Base-by-base conservation (phyloP, 2,113 vertebrate species). In the Petrocephalus zakoni region DNA sequence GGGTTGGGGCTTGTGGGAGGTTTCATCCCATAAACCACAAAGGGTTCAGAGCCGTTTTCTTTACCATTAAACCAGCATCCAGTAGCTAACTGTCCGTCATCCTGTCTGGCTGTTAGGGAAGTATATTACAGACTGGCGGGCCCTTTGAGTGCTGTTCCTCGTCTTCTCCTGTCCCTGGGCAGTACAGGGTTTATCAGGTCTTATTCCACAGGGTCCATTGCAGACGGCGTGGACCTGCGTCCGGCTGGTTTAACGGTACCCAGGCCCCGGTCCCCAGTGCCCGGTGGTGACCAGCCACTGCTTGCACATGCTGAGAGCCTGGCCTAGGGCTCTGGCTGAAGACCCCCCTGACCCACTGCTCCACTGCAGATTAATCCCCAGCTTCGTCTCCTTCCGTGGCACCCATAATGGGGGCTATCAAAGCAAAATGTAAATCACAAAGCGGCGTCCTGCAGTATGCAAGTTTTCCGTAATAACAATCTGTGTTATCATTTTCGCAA, bases 181-280 rank as follows among this genome's bases (percentile, higher is more conserved):
- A 78, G 34, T 42, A 42, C 72, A 19, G 68, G 68, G 29, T 42
- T 42, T 81, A 81, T 34, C 75, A 81, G 42, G 75, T 37, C 34
- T 42, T 46, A 42, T 81, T 15, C 29, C 75, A 29, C 4, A 13
- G 61, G 21, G 34, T 49, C 1, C 5, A 2, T 22, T 52, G 22
- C 47, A 85, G 21, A 25, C 42, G 22, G 21, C 11, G 82, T 84
- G 22, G 83, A 29, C 21, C 47, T 85, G 83, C n/a, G 53, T 25
- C 49, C 29, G 25, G 47, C 22, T 29, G 49, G 51, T 7, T 13
- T 85, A 25, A 51, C 4, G 0, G 47, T 17, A 52, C 47, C 83
- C 58, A 87, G 90, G 85, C 92, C 90, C 91, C 89, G 91, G 90
- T 34, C 21, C 21, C 84, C 55, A 5, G 19, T 34, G 25, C 29